Base-by-base conservation (phyloP, 2,888 invertebrate species). In the Dascillus cervinus region DNA sequence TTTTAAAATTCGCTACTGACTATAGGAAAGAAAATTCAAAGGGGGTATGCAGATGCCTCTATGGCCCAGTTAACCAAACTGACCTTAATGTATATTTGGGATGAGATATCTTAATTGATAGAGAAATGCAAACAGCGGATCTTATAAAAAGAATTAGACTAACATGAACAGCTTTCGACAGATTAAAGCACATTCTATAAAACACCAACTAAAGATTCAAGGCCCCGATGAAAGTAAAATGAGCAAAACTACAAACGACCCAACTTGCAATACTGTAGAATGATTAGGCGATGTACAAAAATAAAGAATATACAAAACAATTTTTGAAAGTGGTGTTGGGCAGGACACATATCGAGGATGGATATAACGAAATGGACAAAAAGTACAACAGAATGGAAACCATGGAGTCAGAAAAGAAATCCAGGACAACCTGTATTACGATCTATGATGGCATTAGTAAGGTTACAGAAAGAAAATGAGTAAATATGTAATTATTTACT, bases 261-360 rank as follows among this genome's bases (percentile, higher is more conserved):
- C 14, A 11, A 25, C 13, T 10, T n/a, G 13, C 13, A 25, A 25
- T 13, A 3, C 13, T 11, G 13, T 2, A 10, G n/a, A 25, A 13
- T n/a, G 13, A 25, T 23, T 4, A 23, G 23, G 13, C 3, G 23
- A 23, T 8, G 13, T 12, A 23, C 10, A 23, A 23, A 23, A 9
- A 23, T 3, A 3, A 25, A 4, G 15, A 5, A 13, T 25, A 25
- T 5, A 9, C 14, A 3, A 4, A 11, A 25, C 12, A 4, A 13
- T 25, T n/a, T 3, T 25, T 13, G 15, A 25, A 42, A 40, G 26
- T 40, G 43, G 30, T 32, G 33, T 15, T 34, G 26, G 22, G 23
- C 26, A 27, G 38, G 32, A 27, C 35, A 36, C 30, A 24, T 40
- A 23, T 34, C 41, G 17, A 22, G 32, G 29, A 30, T 28, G 25